phyloP scores from a whole-genome alignment of 92 coral and sea anemone species.

The Scolanthus callimorphus region DNA sequence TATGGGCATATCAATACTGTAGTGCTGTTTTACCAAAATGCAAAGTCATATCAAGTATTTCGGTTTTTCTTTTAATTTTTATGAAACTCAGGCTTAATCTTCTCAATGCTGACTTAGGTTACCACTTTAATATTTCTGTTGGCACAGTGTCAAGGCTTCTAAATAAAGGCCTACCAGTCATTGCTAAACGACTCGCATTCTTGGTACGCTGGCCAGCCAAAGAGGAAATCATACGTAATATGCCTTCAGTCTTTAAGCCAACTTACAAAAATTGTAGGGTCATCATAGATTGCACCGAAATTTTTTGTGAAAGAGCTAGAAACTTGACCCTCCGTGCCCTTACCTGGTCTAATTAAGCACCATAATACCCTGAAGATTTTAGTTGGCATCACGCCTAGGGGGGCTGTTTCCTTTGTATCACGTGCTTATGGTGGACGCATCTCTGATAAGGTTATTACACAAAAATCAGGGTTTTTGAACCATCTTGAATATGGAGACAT shows the following conservation, averaged over 20 bases:
- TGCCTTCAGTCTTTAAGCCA: constrained; percentile 26
- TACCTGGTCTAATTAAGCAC: constrained; percentile 46
- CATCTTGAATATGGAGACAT: constrained; percentile 34
- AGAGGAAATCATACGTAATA: neutral
- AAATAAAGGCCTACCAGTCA: neutral
- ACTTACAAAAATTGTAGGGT: constrained; percentile 28
- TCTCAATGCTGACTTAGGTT: neutral
- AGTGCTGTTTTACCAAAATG: neutral
- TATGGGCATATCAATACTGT: neutral
- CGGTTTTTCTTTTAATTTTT: neutral
- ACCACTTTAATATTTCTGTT: neutral
- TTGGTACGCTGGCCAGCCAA: neutral
- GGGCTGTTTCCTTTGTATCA: constrained; percentile 46
- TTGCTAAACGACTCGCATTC: neutral
- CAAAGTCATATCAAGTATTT: neutral
- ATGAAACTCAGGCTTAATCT: neutral
- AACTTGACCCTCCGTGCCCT: constrained; percentile 40
- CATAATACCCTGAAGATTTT: constrained; percentile 43
- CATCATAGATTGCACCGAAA: constrained; percentile 51
- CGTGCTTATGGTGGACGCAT: constrained; percentile 45
- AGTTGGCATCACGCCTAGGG: constrained; percentile 49
- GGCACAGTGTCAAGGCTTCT: neutral
- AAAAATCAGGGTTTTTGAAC: constrained; percentile 38
- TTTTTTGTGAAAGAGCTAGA: constrained; percentile 36
- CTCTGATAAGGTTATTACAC: constrained; percentile 42